Evolutionary conservation across 2,888 invertebrate species (phyloP).

Genomic region (Nephrocerus scutellatus): DNA sequence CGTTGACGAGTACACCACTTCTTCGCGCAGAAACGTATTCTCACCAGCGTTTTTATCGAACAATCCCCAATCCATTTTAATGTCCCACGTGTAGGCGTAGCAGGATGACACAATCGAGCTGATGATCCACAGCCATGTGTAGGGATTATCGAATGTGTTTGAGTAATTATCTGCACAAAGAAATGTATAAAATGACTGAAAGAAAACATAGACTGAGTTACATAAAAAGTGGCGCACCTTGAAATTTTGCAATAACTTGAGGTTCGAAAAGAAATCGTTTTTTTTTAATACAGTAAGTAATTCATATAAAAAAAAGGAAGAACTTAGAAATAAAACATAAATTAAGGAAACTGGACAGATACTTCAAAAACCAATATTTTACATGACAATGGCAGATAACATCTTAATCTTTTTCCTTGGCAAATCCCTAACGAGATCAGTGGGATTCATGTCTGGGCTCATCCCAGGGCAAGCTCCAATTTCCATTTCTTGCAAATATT

Average conservation of each 20-base stretch:
- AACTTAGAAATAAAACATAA: too few species aligned
- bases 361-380: too few species aligned
- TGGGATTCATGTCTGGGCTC: too few species aligned
- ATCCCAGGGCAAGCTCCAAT: too few species aligned
- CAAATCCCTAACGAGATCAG: too few species aligned
- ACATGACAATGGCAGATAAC: too few species aligned
- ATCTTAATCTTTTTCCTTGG: too few species aligned
- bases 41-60: conserved; percentile 87
- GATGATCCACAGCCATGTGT: conserved; percentile 83
- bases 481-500: too few species aligned
- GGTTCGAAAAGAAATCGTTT: too few species aligned
- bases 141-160: conserved; percentile 68
- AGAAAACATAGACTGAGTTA: conserved; percentile 6
- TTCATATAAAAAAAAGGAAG: too few species aligned
- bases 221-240: background rate
- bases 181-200: background rate
- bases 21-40: conserved; percentile 85
- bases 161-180: conserved; percentile 52
- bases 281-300: background rate
- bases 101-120: conserved; percentile 80
- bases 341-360: too few species aligned
- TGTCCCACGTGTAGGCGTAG: conserved; percentile 97
- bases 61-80: conserved; percentile 98
- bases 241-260: too few species aligned
- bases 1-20: conserved; percentile 88